Base-by-base conservation (phyloP, 37 sponge, comb jelly and placozoan genomes). In the Geodia barretti region DNA sequence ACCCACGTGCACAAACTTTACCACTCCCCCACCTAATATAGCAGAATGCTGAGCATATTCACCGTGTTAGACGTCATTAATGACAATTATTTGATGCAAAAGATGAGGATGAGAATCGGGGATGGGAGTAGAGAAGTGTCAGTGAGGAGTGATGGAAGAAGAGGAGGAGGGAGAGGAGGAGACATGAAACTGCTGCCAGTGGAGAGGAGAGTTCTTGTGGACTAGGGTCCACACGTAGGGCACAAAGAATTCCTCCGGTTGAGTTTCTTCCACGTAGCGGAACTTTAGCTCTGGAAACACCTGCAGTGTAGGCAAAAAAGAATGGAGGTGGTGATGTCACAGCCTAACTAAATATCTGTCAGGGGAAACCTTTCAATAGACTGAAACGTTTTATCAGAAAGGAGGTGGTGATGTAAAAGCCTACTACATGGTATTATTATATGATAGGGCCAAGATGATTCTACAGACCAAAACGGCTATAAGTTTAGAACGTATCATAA, bases 201-300 rank as follows among this genome's bases (percentile, higher is more conserved):
- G 38, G 17, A 79, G 8, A 39, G 59, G 19, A 0, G 70, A 79
- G 17, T 39, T 42, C 69, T 78, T 79, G 68, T 69, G 68, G 11
- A 96, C 87, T 23, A 98, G 82, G 1, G 92, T 93, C 99, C 99
- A 98, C 39, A 98, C 85, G 60, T 98, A 98, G 41, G 99, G 99
- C 4, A 98, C 86, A 78, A 98, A 98, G 87, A 98, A 98, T 68
- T 96, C 99, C 28, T 94, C 95, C 14, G 99, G 93, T 34, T 92
- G 90, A 28, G 86, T 84, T 67, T 98, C 99, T 65, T 98, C 99
- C 0, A 96, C 92, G 61, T 98, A 98, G 68, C 85, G 84, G 76
- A 94, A 98, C 83, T 85, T 91, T 37, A 96, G 83, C 81, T 94
- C 94, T 29, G 99, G 97, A 84, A 91, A 93, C 60, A 74, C 84